phyloP scores from a whole-genome alignment of 2,888 invertebrate genomes.

The Drosophila pegasa region DNA sequence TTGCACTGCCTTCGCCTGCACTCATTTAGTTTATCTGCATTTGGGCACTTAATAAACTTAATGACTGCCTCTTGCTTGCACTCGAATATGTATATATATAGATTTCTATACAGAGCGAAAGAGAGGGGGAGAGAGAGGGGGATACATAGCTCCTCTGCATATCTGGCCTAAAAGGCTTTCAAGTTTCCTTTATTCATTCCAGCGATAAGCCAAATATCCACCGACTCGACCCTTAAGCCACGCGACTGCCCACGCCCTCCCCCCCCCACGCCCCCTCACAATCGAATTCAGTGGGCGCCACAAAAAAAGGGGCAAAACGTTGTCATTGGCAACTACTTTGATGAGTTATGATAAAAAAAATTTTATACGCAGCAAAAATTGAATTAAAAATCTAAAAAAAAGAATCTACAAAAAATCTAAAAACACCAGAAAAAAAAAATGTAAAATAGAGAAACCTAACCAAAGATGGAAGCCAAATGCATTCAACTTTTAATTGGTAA shows the following conservation, averaged over 20 bases:
- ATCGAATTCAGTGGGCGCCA: constrained; percentile 15
- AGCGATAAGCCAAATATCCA: constrained; percentile 38
- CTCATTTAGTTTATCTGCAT: constrained; percentile 74
- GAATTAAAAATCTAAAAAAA: neutral
- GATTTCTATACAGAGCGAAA: neutral
- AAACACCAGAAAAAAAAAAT: constrained; percentile 10
- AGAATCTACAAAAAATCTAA: constrained; percentile 5
- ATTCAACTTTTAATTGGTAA: constrained; percentile 71
- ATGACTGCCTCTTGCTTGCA: constrained; percentile 58
- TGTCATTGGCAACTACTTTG: constrained; percentile 61
- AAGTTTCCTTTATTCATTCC: constrained; percentile 27
- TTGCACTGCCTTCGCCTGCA: constrained; percentile 64
- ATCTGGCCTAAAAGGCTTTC: constrained; percentile 64
- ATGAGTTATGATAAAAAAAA: constrained; percentile 20
- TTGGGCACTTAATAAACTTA: constrained; percentile 74
- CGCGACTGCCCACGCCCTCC: neutral
- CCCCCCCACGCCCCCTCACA: constrained; percentile 5
- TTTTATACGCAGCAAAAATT: neutral
- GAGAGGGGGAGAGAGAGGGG: neutral
- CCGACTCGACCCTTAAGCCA: constrained; percentile 5
- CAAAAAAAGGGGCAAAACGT: constrained; percentile 36
- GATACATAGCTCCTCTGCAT: too few species aligned
- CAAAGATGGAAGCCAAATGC: constrained; percentile 38
- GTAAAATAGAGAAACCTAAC: neutral
- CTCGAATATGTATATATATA: neutral